Evolutionary conservation across 1,140 invertebrate genomes (phyloP).

Genomic region (Tetranychus urticae): DNA sequence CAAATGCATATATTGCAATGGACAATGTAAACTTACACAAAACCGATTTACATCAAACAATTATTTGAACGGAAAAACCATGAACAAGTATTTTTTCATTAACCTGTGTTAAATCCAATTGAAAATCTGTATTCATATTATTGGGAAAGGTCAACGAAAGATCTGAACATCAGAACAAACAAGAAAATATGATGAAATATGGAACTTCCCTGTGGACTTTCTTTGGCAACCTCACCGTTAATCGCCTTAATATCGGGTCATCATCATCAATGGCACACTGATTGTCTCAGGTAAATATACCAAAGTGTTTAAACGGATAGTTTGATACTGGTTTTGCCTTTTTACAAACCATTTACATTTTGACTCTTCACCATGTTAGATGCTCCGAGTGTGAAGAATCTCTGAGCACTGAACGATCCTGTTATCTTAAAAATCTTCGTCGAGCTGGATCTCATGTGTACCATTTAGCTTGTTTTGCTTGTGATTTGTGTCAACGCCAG

Average conservation of each 20-base stretch:
- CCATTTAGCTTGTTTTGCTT: slow-evolving; percentile 94
- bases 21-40: no score
- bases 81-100: no score
- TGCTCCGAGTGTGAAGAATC: slow-evolving; percentile 7
- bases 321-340: neutral
- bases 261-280: slow-evolving; percentile 6
- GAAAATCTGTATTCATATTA: no score
- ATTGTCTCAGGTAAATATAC: slow-evolving; percentile 5
- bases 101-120: no score
- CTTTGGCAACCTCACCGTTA: slow-evolving; percentile 2
- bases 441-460: slow-evolving; percentile 78
- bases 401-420: slow-evolving; percentile 2
- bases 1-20: no score
- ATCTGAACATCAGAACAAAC: no score
- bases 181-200: no score
- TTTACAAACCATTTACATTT: neutral
- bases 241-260: slow-evolving; percentile 7
- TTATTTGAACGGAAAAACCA: no score
- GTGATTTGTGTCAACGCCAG: slow-evolving; percentile 86
- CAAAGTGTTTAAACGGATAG: no score
- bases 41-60: no score
- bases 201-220: slow-evolving; percentile 2
- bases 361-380: neutral
- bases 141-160: no score
- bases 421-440: slow-evolving; percentile 21